Base-by-base conservation (phyloP, 2,113 vertebrate species). In the Barnardius zonarius region DNA sequence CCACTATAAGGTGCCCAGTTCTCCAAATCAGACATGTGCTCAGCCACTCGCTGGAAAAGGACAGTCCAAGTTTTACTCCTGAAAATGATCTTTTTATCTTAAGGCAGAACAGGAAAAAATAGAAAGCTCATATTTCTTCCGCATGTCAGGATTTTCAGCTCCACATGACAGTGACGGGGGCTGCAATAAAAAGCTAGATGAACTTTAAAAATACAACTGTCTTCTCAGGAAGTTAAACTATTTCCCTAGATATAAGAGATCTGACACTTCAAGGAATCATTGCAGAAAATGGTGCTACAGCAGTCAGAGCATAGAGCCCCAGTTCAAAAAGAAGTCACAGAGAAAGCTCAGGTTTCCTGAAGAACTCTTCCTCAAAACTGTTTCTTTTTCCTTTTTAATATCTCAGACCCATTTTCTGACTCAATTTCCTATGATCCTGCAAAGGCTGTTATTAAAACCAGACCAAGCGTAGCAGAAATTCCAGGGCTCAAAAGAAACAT, bases 361-460 rank as follows among this genome's bases (percentile, higher is more conserved):
- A 95, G 81, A 91, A 79, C 69, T 95, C 75, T 96, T 93, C 74
- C 87, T 97, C 66, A 73, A 82, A 91, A 75, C 22, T 82, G 17
- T 48, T 27, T 46, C 51, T 63, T 68, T 30, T 3, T 5, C 88
- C 35, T 76, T 90, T 96, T 96, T 96, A 96, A 96, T 98, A 97
- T 98, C 95, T 97, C 97, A 95, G 94, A 94, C 95, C 91, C 80
- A 74, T 93, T 97, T 98, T 98, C 97, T 97, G 96, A 97, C 93
- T 96, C 97, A 94, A 97, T 98, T 98, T 97, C 97, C 95, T 98
- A 97, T 62, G 90, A 97, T 97, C 95, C 96, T 97, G 95, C 59
- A 37, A 97, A 97, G 96, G 95, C 93, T 96, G 95, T 98, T 97
- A 98, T 98, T 98, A 97, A 97, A 98, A 98, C 96, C 98, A 98